Evolutionary conservation across 1,140 invertebrate genomes (phyloP), one percentile per base, ranked within the genome.

Genomic region (Cydia fagiglandana): DNA sequence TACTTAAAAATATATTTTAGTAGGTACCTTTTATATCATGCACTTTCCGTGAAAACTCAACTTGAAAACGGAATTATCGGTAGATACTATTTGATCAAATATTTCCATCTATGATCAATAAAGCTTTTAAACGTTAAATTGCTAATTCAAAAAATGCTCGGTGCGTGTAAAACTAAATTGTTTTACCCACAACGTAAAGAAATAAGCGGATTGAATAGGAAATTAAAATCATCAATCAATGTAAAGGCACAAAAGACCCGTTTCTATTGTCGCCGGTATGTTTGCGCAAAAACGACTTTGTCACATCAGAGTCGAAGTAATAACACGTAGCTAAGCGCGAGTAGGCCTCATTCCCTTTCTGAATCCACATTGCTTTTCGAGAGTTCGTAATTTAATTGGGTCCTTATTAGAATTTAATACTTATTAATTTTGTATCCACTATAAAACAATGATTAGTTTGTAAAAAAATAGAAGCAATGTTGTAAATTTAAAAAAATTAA

Each of bases 201-300:
- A 87, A 85, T 61, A 87, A 88, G 87, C 84, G 86, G 86, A 86
- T 81, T 84, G 86, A 87, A 90, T 90, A 88, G 88, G 88, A 92
- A 91, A 92, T 91, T 90, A 92, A 92, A 91, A 92, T 90, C 90
- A 92, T 92, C 90, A 92, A 92, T 92, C 91, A 92, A 92, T 90
- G 82, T 86, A 88, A 91, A 92, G 90, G 88, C 88, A 91, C 89
- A 90, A 91, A 90, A 86, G 89, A 80, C 86, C 84, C 86, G 88
- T 89, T 92, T 81, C 90, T 87, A 92, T 92, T 92, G 91, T 92
- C 88, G 85, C 87, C 84, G 88, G 91, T 90, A 91, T 91, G 88
- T 91, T 91, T 92, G 89, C 87, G 89, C 88, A 91, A 92, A 92
- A 92, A 92, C 90, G 90, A 92, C 90, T 92, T 92, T 91, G 90